Conservation (phyloP, 92 coral and sea anemone species). For the Actinernus sp. region DNA sequence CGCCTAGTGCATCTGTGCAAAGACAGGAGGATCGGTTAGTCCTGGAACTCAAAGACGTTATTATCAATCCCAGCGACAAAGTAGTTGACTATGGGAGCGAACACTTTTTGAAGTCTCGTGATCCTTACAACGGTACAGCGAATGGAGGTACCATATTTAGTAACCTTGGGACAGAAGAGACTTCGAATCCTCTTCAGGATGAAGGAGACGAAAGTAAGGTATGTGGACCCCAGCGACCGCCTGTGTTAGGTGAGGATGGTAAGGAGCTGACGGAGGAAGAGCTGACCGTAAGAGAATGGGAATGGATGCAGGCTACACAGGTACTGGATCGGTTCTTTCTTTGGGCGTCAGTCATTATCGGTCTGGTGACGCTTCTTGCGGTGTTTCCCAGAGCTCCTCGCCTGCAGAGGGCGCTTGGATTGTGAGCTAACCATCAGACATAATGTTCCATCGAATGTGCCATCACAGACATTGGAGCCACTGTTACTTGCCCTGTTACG, state of each 20-base stretch:
- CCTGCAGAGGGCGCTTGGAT: constrained; percentile 22
- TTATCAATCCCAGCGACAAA: constrained; percentile 17
- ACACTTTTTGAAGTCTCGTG: constrained; percentile 11
- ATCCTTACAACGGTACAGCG: neutral
- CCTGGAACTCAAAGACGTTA: constrained; percentile 44
- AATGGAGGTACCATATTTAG: neutral
- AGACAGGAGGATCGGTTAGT: constrained; percentile 66
- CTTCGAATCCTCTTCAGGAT: neutral
- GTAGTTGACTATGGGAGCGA: constrained; percentile 18
- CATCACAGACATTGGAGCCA: no score
- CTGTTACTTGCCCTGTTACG: no score
- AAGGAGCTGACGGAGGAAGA: constrained; percentile 70
- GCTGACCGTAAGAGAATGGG: constrained; percentile 72
- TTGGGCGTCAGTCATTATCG: constrained; percentile 62
- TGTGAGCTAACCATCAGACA: neutral
- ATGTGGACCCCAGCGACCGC: constrained; percentile 8
- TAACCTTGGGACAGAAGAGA: neutral
- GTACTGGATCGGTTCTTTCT: constrained; percentile 79
- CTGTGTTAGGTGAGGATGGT: constrained; percentile 74
- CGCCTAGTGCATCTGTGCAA: neutral
- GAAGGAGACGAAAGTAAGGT: neutral
- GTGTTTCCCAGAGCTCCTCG: constrained; percentile 75
- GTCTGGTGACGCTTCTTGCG: constrained; percentile 59
- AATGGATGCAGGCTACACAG: constrained; percentile 82
- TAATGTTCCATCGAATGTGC: no score